These are phyloP conservation scores for Ephestia elutella DNA, from an alignment of 1,140 invertebrate genomes.

Conservation along the genomic window DNA sequence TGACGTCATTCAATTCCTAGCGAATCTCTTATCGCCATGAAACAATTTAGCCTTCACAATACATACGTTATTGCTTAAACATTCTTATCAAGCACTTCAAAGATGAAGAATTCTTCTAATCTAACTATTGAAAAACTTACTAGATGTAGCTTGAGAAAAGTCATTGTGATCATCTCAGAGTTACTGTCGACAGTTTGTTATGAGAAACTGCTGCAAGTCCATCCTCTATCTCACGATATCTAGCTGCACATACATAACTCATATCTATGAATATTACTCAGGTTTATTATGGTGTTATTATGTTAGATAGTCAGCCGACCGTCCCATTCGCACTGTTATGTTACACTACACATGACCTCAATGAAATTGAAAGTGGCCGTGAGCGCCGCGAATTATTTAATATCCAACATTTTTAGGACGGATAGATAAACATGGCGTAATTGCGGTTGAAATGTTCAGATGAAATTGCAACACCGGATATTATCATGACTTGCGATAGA, in stretches of 20 bases:
- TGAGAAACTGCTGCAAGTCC: not conserved
- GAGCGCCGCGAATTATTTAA: not conserved
- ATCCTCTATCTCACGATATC: not conserved
- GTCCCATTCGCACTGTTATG: not conserved
- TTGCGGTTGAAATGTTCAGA: not conserved
- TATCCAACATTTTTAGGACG: not conserved
- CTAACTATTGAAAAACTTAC: too few relatives aligned
- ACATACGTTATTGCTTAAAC: too few relatives aligned
- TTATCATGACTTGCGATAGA: not conserved
- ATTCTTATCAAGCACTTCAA: too few relatives aligned
- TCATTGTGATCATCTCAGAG: not conserved
- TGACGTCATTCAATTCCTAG: too few relatives aligned
- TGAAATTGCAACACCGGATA: not conserved
- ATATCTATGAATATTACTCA: not conserved
- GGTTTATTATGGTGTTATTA: not conserved
- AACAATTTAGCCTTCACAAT: too few relatives aligned
- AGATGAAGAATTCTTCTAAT: too few relatives aligned
- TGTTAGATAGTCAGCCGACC: not conserved
- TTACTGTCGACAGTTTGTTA: not conserved
- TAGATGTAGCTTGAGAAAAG: not conserved
- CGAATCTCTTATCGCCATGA: too few relatives aligned
- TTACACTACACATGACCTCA: slow-evolving; percentile 6
- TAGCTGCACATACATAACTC: not conserved
- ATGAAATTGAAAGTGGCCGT: slow-evolving; percentile 8
- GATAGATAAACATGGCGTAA: not conserved